Conservation (phyloP, 2,797 vertebrate species). For the Pseudomugil gertrudae region DNA sequence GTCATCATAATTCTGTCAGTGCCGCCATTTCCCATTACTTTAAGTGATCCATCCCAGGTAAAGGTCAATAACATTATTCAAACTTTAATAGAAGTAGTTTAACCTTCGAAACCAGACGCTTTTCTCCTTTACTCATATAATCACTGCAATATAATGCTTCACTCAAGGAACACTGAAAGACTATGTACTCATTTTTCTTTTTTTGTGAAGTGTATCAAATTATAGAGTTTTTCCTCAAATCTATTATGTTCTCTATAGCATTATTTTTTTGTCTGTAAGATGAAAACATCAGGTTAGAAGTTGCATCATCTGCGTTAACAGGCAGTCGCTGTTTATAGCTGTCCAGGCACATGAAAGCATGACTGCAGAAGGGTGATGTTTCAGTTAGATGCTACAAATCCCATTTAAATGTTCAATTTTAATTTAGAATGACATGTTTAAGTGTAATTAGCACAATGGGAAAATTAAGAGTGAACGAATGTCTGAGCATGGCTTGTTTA, state of each 20-base stretch:
- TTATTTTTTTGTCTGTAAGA: neutral
- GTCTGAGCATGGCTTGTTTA: conserved; percentile 78
- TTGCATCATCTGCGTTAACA: conserved; percentile 13
- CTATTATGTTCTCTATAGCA: neutral
- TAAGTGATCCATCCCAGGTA: conserved; percentile 72
- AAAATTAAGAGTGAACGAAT: conserved; percentile 77
- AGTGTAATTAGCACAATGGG: conserved; percentile 79
- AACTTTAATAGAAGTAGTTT: conserved; percentile 76
- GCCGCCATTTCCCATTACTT: conserved; percentile 72
- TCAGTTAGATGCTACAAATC: conserved; percentile 72
- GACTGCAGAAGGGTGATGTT: conserved; percentile 54
- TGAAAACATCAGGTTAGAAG: conserved; percentile 1
- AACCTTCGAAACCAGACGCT: conserved; percentile 71
- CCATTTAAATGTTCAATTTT: conserved; percentile 76
- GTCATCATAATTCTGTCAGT: conserved; percentile 75
- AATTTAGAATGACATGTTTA: conserved; percentile 78
- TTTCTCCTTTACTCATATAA: conserved; percentile 49
- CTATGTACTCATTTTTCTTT: conserved; percentile 28
- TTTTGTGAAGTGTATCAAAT: conserved; percentile 26
- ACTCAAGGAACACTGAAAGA: conserved; percentile 52
- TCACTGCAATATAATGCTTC: conserved; percentile 56
- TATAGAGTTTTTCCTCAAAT: conserved; percentile 12
- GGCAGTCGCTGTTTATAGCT: conserved; percentile 5
- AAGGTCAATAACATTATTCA: conserved; percentile 81
- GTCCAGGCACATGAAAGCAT: conserved; percentile 32